phyloP scores from a whole-genome alignment of 2,113 vertebrate genomes.

The Oenanthe oenanthe region DNA sequence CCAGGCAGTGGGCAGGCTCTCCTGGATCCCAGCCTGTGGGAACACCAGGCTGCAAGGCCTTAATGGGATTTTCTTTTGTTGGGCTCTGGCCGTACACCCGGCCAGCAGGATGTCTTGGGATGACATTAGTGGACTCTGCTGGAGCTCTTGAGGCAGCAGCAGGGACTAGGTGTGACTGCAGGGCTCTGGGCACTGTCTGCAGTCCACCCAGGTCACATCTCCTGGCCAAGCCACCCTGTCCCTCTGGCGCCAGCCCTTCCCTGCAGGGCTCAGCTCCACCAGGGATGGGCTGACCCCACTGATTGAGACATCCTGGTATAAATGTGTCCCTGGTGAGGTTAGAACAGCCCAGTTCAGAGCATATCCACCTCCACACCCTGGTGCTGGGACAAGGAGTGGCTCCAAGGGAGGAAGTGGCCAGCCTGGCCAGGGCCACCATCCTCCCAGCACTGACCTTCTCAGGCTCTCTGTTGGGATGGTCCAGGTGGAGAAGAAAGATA shows the following conservation, averaged over 20 bases:
- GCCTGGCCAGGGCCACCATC: neutral
- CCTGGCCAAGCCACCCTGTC: neutral
- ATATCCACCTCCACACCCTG: neutral
- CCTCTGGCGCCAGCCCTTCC: neutral
- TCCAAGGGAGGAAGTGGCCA: neutral
- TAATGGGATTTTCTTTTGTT: conserved; percentile 30
- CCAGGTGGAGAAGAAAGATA: conserved; percentile 81
- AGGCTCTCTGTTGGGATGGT: conserved; percentile 70
- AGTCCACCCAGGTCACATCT: neutral
- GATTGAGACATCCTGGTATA: neutral
- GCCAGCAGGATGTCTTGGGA: conserved; percentile 56
- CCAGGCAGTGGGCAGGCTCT: neutral
- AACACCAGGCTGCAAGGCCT: neutral
- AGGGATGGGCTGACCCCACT: neutral
- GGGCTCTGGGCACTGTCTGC: neutral
- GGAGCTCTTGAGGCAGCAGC: neutral
- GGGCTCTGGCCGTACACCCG: accelerated
- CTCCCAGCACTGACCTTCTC: conserved; percentile 72
- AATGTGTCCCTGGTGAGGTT: neutral
- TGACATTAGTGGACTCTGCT: neutral
- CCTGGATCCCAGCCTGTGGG: conserved; percentile 15
- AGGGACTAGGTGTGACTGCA: neutral
- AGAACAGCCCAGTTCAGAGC: neutral
- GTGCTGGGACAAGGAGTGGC: neutral
- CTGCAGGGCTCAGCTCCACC: neutral